A percentile compares a stretch with the other conserved stretches of the same genome.
Evolutionary conservation across 2,113 vertebrate genomes (phyloP).

Genomic region (Ammospiza nelsoni): DNA sequence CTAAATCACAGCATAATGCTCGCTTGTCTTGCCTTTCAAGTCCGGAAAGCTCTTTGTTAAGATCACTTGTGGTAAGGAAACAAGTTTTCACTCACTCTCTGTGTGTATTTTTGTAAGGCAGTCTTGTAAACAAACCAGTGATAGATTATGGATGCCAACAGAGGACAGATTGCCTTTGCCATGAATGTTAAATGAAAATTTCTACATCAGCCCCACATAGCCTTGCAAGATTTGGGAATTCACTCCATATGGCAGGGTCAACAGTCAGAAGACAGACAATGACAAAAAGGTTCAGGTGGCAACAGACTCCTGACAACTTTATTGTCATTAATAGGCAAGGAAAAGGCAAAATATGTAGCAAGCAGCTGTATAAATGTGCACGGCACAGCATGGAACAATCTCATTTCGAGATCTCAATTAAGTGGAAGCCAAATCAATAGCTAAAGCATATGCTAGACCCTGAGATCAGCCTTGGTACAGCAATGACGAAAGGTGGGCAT

Average conservation of each 20-base stretch:
- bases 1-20: neutral
- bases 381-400: neutral
- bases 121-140: conserved; percentile 42
- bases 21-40: conserved; percentile 10
- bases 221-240: neutral
- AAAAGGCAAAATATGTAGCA: neutral
- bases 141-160: neutral
- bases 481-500: neutral
- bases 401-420: neutral
- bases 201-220: neutral
- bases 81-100: conserved; percentile 41
- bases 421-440: neutral
- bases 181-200: neutral
- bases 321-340: neutral
- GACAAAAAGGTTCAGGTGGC: neutral
- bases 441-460: neutral
- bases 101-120: conserved; percentile 15
- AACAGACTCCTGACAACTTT: neutral
- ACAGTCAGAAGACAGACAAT: neutral
- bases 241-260: neutral
- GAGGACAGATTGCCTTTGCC: neutral
- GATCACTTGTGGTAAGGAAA: conserved; percentile 32
- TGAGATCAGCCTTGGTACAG: neutral
- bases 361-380: neutral
- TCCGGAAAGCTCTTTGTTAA: conserved; percentile 56